Conservation (phyloP, 2,113 vertebrate genomes). For the Dicaeum eximium region DNA sequence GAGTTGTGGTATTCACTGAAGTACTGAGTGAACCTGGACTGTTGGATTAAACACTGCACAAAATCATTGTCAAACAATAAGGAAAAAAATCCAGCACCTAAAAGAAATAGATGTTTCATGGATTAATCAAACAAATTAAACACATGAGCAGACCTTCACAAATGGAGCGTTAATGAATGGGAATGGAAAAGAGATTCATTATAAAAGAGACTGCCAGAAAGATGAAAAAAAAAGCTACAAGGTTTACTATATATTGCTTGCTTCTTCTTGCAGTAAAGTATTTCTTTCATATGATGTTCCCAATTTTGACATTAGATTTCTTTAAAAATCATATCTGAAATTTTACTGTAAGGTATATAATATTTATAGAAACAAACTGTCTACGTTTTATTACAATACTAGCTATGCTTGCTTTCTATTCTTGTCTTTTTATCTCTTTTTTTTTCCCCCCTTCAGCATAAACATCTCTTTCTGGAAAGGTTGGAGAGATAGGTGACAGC, state of each 20-base stretch:
- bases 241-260: neutral
- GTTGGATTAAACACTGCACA: neutral
- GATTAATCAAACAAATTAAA: neutral
- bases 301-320: neutral
- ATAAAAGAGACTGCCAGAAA: neutral
- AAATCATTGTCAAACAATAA: neutral
- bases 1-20: neutral
- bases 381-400: neutral
- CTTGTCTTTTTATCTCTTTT: neutral
- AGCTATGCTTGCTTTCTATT: neutral
- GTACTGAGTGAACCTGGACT: neutral
- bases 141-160: neutral
- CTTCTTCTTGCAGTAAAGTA: neutral
- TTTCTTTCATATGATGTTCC: neutral
- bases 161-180: neutral
- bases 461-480: neutral
- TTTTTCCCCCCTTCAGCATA: neutral
- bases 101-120: neutral
- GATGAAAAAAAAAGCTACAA: neutral
- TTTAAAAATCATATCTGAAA: neutral
- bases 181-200: neutral
- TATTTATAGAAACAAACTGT: neutral
- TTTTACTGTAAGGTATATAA: neutral
- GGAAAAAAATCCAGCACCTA: rapidly evolving
- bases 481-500: neutral